Base-by-base conservation (phyloP, 64 coral and sea anemone genomes). In the Dendronephthya gigantea region DNA sequence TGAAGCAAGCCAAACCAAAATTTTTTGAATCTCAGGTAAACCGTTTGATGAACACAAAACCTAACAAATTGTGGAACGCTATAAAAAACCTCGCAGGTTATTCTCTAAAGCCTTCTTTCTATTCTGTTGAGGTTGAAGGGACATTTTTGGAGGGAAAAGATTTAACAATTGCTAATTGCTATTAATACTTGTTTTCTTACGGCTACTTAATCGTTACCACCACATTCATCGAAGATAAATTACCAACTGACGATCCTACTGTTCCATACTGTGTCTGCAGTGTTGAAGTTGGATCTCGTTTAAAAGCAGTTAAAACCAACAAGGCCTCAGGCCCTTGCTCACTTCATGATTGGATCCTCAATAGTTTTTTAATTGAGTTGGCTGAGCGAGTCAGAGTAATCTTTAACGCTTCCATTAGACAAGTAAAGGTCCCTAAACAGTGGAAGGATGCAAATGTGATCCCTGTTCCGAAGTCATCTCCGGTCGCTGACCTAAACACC, bases 401-500 rank as follows among this genome's bases (percentile, higher is more conserved):
- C n/a, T n/a, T n/a, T n/a, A n/a, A n/a, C n/a, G n/a, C n/a, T 70
- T 70, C 66, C 30, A 70, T 70, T 70, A 22, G 30, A 70, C 19
- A 70, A 70, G 30, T 9, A 31, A 9, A 22, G 27, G 84, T 85
- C 35, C 84, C 84, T 13, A 58, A 49, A 33, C 33, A 48, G 35
- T 85, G 84, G 84, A 85, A 85, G 59, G 51, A 52, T 25, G 49
- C 84, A 62, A 85, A 85, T 50, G 56, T 58, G 15, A 85, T 56
- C 49, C 84, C 84, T 58, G 51, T 85, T 30, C 84, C 84, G 33
- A 85, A 85, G 49, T n/a, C n/a, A n/a, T n/a, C n/a, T n/a, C n/a
- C n/a, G n/a, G n/a, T n/a, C n/a, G n/a, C n/a, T n/a, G n/a, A 56
- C 84, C 22, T 49, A 52, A 48, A 56, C 19, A 22, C 19, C 22